phyloP scores from a whole-genome alignment of 2,888 invertebrate genomes.

The Hoplodrina ambigua region DNA sequence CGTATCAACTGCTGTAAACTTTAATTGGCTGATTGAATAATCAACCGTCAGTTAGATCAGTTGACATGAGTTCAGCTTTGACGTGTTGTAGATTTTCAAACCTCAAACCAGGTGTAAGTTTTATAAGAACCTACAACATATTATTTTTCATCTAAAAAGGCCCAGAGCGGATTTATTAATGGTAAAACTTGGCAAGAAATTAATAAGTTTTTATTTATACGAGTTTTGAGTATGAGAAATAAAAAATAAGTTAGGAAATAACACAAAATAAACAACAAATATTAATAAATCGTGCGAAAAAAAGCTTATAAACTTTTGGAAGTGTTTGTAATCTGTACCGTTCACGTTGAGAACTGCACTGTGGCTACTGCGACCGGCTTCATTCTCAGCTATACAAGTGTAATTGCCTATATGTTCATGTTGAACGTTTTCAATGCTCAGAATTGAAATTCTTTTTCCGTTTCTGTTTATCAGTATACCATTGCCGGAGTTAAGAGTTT shows the following conservation, averaged over 20 bases:
- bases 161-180: neutral
- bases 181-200: neutral
- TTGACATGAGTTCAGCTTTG: neutral
- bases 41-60: no score
- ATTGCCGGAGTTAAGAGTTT: constrained; percentile 86
- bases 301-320: constrained; percentile 71
- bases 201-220: constrained; percentile 10
- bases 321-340: constrained; percentile 84
- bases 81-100: neutral
- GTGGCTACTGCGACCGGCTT: constrained; percentile 91
- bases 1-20: no score
- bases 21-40: no score
- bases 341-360: constrained; percentile 92
- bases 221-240: constrained; percentile 46
- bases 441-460: constrained; percentile 92
- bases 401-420: constrained; percentile 91
- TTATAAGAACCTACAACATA: neutral
- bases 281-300: constrained; percentile 72
- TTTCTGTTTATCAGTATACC: constrained; percentile 91
- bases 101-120: neutral
- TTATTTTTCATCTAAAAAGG: neutral
- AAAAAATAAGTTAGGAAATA: constrained; percentile 46
- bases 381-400: constrained; percentile 92
- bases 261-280: constrained; percentile 61
- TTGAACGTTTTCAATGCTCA: constrained; percentile 92